phyloP scores from a whole-genome alignment of 1,140 invertebrate genomes.

The Euwallacea similis region DNA sequence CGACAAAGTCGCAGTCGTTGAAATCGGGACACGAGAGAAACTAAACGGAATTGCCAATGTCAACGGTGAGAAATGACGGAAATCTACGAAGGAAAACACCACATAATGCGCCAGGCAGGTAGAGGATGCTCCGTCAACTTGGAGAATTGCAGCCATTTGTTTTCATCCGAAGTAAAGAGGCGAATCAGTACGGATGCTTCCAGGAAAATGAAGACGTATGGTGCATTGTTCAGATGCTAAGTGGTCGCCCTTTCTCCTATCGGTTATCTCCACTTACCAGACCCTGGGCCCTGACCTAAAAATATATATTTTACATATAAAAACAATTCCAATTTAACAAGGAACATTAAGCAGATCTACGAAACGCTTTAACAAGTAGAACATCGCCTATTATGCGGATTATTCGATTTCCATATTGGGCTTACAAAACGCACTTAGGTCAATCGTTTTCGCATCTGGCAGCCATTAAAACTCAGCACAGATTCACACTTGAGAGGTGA shows the following conservation, averaged over 20 bases:
- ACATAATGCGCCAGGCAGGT: constrained; percentile 46
- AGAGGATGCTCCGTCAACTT: constrained; percentile 47
- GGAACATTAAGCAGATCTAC: no score
- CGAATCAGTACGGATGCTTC: constrained; percentile 47
- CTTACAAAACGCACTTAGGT: constrained; percentile 19
- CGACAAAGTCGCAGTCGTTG: constrained; percentile 50
- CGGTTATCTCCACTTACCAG: no score
- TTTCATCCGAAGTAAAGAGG: constrained; percentile 45
- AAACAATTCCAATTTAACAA: no score
- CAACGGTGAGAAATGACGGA: constrained; percentile 50
- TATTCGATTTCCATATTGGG: constrained; percentile 34
- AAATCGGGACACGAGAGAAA: constrained; percentile 46
- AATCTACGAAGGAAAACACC: constrained; percentile 44
- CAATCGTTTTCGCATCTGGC: constrained; percentile 31
- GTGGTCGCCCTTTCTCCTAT: constrained; percentile 32
- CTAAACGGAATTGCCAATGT: constrained; percentile 47
- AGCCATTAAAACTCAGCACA: constrained; percentile 24
- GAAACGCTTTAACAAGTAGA: no score
- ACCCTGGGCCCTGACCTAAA: no score
- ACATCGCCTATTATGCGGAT: background rate
- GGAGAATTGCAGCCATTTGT: constrained; percentile 50
- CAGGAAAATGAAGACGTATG: constrained; percentile 52
- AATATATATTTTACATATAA: no score
- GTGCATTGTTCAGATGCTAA: constrained; percentile 47
- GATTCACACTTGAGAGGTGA: constrained; percentile 37